Evolutionary conservation across 2,888 invertebrate species (phyloP), one percentile per base, ranked within the genome.

Genomic region (Eupeodes luniger): DNA sequence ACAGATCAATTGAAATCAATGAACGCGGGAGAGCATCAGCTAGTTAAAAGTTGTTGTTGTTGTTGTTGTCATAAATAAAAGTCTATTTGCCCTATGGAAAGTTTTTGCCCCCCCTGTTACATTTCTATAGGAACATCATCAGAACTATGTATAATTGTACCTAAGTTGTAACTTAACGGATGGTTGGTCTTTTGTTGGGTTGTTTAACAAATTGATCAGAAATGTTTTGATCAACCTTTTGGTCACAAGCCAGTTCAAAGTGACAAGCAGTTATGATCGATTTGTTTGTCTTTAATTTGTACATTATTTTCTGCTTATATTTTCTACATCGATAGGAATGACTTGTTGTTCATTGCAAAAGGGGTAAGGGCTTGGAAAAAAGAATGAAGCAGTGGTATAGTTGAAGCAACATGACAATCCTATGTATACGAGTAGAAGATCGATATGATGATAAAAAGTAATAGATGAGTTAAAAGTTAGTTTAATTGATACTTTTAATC

Each of bases 1-100:
- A 77, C 61, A 44, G 70, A 83, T 88, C 88, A 88, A 88, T 88
- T 88, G 81, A 69, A 85, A 72, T 74, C 85, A 85, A 85, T 85
- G 78, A 79, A 62, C 70, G 67, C 67, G n/a, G 19, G n/a, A 47
- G 64, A 14, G 49, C 40, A 14, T 40, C 66, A 70, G 53, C 57
- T 59, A 72, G 59, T 34, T 27, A 11, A 44, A 14, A 9, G 4
- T 36, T 36, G 36, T 7, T 36, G 36, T 36, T 36, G 36, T 40
- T 57, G 64, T 44, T 16, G 47, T 16, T 19, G 47, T 51, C 61
- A 40, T 55, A 61, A 51, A 40, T 40, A 40, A 16, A 19, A 69
- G 53, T 74, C 88, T 85, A 85, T 53, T 55, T 74, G 55, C 69
- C 66, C 67, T 47, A 69, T 87, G 87, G 83, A 80, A 80, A 79